A percentile compares a stretch with the other conserved stretches of the same genome.
These are phyloP conservation scores for Venustoraphidia nigricollis DNA, from an alignment of 2,888 invertebrate genomes.

Conservation along the genomic window DNA sequence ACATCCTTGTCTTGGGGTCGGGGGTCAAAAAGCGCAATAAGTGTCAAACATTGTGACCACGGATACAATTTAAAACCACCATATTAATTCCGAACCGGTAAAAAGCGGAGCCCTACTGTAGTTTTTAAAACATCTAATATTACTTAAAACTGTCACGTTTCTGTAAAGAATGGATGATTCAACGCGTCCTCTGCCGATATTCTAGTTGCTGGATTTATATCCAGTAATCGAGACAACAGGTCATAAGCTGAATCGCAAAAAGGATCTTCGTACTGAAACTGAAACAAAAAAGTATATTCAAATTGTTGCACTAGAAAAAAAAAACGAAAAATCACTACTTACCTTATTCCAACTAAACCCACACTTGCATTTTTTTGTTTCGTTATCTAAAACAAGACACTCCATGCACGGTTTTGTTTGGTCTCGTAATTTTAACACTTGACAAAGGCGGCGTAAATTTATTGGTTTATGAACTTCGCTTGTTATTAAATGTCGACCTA, in stretches of 20 bases:
- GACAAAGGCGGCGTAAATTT: slow-evolving; percentile 30
- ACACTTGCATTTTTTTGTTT: neutral
- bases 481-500: slow-evolving; percentile 35
- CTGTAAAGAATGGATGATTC: slow-evolving; percentile 53
- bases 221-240: slow-evolving; percentile 52
- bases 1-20: too few relatives aligned
- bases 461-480: slow-evolving; percentile 33
- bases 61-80: too few relatives aligned
- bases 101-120: too few relatives aligned
- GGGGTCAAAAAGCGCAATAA: too few relatives aligned
- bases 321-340: neutral
- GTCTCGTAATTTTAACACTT: slow-evolving; percentile 25
- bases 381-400: neutral
- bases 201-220: slow-evolving; percentile 61
- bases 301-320: slow-evolving; percentile 1
- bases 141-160: neutral
- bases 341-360: too few relatives aligned
- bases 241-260: slow-evolving; percentile 62
- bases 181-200: slow-evolving; percentile 61
- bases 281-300: slow-evolving; percentile 9
- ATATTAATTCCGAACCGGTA: too few relatives aligned
- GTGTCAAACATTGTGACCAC: too few relatives aligned
- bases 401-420: slow-evolving; percentile 4
- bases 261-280: slow-evolving; percentile 17
- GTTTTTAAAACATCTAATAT: too few relatives aligned